Conservation (phyloP, 2,113 vertebrate genomes). For the Eulacestoma nigropectus region DNA sequence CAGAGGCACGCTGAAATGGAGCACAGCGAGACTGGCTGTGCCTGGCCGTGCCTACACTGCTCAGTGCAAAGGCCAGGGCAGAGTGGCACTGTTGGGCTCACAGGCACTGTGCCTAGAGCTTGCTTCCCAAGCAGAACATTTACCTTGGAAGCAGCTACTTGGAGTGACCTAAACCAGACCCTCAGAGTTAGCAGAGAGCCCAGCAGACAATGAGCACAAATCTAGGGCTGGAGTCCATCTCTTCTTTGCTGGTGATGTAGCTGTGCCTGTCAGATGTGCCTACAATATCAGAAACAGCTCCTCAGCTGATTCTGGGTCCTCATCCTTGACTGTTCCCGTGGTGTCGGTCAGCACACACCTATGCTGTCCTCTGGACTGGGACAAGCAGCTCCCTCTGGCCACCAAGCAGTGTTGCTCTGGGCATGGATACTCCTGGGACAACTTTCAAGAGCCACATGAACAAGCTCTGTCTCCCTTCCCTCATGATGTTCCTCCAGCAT, state of each 20-base stretch:
- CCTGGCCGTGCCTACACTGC: accelerated
- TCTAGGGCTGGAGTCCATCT: not conserved
- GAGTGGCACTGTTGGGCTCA: not conserved
- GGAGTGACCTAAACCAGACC: not conserved
- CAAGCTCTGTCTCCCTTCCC: not conserved
- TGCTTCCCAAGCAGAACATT: not conserved
- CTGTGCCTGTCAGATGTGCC: not conserved
- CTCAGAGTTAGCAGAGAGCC: not conserved
- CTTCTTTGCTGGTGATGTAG: not conserved
- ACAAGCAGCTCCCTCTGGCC: not conserved
- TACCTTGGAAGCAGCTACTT: not conserved
- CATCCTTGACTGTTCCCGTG: not conserved
- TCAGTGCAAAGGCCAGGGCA: not conserved
- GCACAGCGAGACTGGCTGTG: not conserved
- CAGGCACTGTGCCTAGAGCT: not conserved
- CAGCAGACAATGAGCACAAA: not conserved
- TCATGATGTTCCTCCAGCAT: not conserved
- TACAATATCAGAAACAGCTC: not conserved
- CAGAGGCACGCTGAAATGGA: not conserved
- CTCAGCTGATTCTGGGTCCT: not conserved
- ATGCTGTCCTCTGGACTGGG: not conserved
- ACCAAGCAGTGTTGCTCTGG: not conserved
- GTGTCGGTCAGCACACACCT: not conserved
- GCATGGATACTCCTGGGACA: not conserved
- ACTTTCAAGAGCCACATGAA: not conserved